Conservation (phyloP, 2,797 vertebrate genomes). For the Eulemur coronatus region DNA sequence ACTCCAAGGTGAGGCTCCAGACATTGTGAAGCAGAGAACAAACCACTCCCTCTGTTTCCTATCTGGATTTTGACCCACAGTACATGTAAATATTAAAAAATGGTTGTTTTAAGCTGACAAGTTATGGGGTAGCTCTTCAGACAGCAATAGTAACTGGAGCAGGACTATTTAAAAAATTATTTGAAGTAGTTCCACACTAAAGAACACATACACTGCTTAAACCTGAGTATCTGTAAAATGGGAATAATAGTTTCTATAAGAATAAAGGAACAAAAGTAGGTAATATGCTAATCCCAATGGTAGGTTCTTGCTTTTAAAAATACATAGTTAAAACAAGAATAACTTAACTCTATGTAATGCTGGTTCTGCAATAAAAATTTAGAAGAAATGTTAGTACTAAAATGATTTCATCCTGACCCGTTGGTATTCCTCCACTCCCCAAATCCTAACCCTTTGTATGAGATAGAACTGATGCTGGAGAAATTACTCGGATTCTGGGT, state of each 20-base stretch:
- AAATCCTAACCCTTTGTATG: background rate
- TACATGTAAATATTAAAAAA: background rate
- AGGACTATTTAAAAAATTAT: background rate
- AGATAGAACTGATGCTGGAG: background rate
- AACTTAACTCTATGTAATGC: background rate
- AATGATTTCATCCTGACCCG: background rate
- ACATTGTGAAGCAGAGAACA: background rate
- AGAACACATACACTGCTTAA: background rate
- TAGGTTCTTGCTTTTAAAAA: slow-evolving; percentile 21
- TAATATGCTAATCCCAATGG: background rate
- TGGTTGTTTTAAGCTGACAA: background rate
- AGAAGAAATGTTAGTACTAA: background rate
- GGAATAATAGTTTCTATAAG: background rate
- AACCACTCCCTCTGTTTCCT: background rate
- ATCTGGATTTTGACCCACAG: background rate
- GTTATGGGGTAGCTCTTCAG: background rate
- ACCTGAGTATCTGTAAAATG: background rate
- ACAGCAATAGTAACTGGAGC: background rate
- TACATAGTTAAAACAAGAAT: background rate
- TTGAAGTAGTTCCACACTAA: background rate
- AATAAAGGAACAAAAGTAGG: background rate
- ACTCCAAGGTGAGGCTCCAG: background rate
- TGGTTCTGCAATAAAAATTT: background rate
- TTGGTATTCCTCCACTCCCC: background rate
- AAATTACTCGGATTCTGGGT: background rate